phyloP scores from a whole-genome alignment of 2,888 invertebrate genomes.

The Thereva nobilitata region DNA sequence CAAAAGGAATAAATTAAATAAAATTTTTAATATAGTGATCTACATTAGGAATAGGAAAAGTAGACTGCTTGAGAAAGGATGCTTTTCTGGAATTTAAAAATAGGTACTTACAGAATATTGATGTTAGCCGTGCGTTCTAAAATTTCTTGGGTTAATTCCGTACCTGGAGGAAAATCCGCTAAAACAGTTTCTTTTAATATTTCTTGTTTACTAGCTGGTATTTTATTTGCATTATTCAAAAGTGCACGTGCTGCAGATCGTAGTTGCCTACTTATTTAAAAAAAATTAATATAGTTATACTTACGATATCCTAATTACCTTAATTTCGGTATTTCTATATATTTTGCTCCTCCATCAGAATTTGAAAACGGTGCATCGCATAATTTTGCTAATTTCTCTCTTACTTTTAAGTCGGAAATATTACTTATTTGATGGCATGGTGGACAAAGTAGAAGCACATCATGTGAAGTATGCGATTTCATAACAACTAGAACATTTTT shows the following conservation, averaged over 20 bases:
- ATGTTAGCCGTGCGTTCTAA: slow-evolving; percentile 60
- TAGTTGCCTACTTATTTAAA: slow-evolving; percentile 57
- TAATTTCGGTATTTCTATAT: slow-evolving; percentile 54
- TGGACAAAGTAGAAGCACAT: slow-evolving; percentile 74
- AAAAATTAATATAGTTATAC: slow-evolving; percentile 8
- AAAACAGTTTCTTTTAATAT: slow-evolving; percentile 61
- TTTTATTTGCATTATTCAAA: slow-evolving; percentile 55
- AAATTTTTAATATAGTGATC: too few relatives aligned
- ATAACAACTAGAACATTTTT: slow-evolving; percentile 63
- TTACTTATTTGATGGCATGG: slow-evolving; percentile 74
- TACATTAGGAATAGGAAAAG: too few relatives aligned
- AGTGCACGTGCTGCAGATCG: slow-evolving; percentile 67
- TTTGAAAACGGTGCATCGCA: slow-evolving; percentile 69
- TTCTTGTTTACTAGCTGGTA: slow-evolving; percentile 61
- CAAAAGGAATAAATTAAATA: too few relatives aligned
- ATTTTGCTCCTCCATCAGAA: slow-evolving; percentile 49
- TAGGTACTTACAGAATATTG: slow-evolving; percentile 59
- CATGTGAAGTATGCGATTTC: slow-evolving; percentile 82
- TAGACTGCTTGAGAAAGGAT: too few relatives aligned
- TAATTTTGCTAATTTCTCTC: slow-evolving; percentile 62
- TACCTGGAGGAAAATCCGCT: slow-evolving; percentile 60
- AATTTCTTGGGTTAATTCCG: slow-evolving; percentile 59
- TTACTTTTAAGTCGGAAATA: slow-evolving; percentile 64
- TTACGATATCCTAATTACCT: slow-evolving; percentile 46
- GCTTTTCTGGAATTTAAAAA: too few relatives aligned